Base-by-base conservation (phyloP, 2,888 invertebrate species). In the Caenorhabditis auriculariae region DNA sequence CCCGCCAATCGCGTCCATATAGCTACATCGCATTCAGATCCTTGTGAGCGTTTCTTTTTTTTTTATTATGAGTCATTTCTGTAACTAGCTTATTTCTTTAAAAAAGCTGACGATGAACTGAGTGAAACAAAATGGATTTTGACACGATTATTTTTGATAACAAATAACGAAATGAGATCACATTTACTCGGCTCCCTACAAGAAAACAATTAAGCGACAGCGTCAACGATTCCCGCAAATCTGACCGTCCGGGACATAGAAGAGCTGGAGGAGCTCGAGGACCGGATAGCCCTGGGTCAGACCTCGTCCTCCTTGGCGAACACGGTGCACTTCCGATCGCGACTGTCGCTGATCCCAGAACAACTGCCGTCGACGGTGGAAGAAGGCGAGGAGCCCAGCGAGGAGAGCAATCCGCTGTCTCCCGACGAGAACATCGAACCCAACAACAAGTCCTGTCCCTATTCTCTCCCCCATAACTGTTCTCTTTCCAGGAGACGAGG, bases 221-320 rank as follows among this genome's bases (percentile, higher is more conserved):
- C n/a, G n/a, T n/a, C n/a, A n/a, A n/a, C n/a, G n/a, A n/a, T n/a
- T n/a, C n/a, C n/a, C n/a, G n/a, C n/a, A n/a, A n/a, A n/a, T n/a
- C n/a, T n/a, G n/a, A n/a, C n/a, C n/a, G n/a, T n/a, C n/a, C n/a
- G n/a, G n/a, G n/a, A n/a, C n/a, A n/a, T 76, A 5, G 75, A 75
- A 44, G 60, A 47, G 17, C 46, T 76, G 23, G 75, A 75, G 44
- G 76, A 76, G 37, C 46, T 76, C 35, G 75, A 75, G 45, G 75
- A 75, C 49, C 47, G 65, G 24, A 51, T 75, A 17, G 54, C 68
- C 6, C 29, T 70, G 17, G 46, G 45, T 0, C 53, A 59, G 7
- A 41, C 60, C 19, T n/a, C 52, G 12, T 3, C 42, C 6, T 38
- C 23, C 17, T n/a, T 66, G 17, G 61, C 44, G 12, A 60, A 63